Evolutionary conservation across 2,113 vertebrate species (phyloP), one percentile per base, ranked within the genome.

Genomic region (Neogobius melanostomus): DNA sequence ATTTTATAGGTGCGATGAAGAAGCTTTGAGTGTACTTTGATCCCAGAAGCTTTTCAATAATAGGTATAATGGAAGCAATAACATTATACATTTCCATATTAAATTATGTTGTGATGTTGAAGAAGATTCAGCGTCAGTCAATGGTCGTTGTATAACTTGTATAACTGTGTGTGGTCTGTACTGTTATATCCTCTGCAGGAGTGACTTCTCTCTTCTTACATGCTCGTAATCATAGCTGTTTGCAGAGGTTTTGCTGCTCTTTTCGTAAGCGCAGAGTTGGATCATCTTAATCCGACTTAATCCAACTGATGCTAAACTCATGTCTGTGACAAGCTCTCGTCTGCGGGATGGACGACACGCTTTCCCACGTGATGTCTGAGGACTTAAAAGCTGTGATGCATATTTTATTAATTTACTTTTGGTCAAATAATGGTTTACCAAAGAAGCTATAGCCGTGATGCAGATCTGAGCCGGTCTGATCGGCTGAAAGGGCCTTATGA

Each of bases 271-370:
- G 8, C 51, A 64, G 69, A 53, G 54, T 52, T 15, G 66, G 15
- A 56, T 17, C 45, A 42, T 77, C 57, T 82, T 85, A 73, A 82
- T 54, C 59, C 42, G 59, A 64, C 69, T 47, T 69, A 81, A 82
- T 76, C 72, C 71, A 7, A 9, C 50, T 17, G 21, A 47, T 62
- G 74, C 28, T 65, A 47, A 17, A 54, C 76, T 69, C n/a, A 36
- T 54, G 71, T 67, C 66, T 59, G 68, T 61, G 8, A 63, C 70
- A 50, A 50, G 69, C 64, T 49, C 36, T 6, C 36, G 2, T 66
- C 71, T 76, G 49, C 15, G 60, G 28, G 36, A 64, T 43, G 48
- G 21, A 56, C 45, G 42, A 66, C 21, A 17, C 21, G 21, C 7
- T 6, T 16, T 61, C 59, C 21, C 36, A 61, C 45, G 16, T 43